Evolutionary conservation across 37 sponge, comb jelly and placozoan species (phyloP).

Genomic region (Beroe forskalii): DNA sequence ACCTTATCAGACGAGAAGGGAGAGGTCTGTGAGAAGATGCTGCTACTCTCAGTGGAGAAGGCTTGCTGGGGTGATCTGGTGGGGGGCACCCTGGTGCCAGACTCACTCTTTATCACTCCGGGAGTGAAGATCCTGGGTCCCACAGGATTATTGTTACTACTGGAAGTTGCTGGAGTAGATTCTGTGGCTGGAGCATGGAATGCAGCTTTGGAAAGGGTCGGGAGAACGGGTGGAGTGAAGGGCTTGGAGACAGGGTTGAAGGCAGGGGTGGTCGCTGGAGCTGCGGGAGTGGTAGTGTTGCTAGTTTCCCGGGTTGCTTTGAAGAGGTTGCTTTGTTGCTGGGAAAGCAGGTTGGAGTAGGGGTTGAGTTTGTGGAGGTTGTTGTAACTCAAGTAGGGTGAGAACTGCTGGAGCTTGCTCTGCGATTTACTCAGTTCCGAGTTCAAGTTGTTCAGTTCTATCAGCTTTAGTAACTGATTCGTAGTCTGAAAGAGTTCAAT

Average conservation of each 20-base stretch:
- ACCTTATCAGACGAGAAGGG: neutral
- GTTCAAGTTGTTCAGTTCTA: constrained; percentile 37
- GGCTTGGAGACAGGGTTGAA: constrained; percentile 11
- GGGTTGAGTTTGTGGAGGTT: neutral
- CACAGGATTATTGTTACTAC: neutral
- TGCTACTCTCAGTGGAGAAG: neutral
- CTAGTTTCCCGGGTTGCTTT: neutral
- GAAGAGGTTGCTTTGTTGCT: constrained; percentile 45
- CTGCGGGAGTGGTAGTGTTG: constrained; percentile 1
- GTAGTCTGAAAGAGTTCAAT: constrained; percentile 26
- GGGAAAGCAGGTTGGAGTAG: neutral
- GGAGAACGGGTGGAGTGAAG: constrained; percentile 21
- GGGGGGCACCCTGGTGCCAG: neutral
- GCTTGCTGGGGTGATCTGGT: constrained; percentile 17
- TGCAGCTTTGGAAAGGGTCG: neutral
- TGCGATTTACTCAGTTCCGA: neutral
- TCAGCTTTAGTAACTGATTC: constrained; percentile 36
- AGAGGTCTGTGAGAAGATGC: neutral
- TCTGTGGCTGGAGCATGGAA: neutral
- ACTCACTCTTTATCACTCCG: constrained; percentile 31
- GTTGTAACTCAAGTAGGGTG: constrained; percentile 13
- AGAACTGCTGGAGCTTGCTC: neutral
- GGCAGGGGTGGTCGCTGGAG: too few relatives aligned
- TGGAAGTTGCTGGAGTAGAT: neutral
- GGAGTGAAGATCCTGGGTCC: constrained; percentile 29